Conservation (phyloP, 2,888 invertebrate species). For the Lymantria monacha region DNA sequence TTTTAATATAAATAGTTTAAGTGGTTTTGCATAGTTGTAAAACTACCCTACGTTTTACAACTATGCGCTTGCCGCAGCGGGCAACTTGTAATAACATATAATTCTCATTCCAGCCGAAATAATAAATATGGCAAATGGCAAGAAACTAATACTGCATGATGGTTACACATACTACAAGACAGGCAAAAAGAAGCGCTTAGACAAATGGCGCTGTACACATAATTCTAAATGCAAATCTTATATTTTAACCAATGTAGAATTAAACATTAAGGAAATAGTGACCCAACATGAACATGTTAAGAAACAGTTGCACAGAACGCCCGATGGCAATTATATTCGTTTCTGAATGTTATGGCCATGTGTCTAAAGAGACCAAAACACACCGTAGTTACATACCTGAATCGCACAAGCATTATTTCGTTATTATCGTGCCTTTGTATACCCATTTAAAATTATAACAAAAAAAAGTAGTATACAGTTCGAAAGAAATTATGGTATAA, state of each 20-base stretch:
- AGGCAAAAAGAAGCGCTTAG: constrained; percentile 1
- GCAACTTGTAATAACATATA: too few relatives aligned
- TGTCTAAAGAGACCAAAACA: too few relatives aligned
- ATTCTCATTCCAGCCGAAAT: constrained; percentile 12
- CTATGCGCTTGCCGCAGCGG: too few relatives aligned
- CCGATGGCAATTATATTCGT: background rate
- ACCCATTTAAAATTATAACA: too few relatives aligned
- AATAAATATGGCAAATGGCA: constrained; percentile 20
- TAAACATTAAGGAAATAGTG: background rate
- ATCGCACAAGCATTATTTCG: too few relatives aligned
- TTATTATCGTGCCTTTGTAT: too few relatives aligned
- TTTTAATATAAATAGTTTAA: too few relatives aligned
- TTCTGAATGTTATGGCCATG: background rate
- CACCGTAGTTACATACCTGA: too few relatives aligned
- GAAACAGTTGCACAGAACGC: constrained; percentile 5
- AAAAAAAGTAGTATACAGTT: too few relatives aligned
- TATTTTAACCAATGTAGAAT: background rate
- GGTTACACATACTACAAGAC: constrained; percentile 14
- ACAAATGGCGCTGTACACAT: constrained; percentile 3
- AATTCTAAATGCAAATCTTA: constrained; percentile 1
- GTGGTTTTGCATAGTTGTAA: too few relatives aligned
- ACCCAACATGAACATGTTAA: constrained; percentile 13
- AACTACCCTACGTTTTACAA: too few relatives aligned
- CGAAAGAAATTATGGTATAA: too few relatives aligned
- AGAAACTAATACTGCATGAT: constrained; percentile 10